Base-by-base conservation (phyloP, 2,888 invertebrate species). In the Ferdinandea cuprea region DNA sequence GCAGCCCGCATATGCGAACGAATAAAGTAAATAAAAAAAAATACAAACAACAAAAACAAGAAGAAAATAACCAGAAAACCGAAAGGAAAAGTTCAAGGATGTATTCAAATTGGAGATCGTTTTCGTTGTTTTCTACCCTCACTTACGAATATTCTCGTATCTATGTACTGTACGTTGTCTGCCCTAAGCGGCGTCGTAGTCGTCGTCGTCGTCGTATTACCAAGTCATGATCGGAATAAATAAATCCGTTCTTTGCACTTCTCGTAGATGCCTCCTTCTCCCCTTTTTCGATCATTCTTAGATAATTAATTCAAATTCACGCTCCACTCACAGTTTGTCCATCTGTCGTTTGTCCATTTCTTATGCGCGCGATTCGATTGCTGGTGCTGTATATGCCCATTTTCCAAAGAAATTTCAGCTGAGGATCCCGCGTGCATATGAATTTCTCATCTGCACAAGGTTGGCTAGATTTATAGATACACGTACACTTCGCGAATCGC, bases 41-140 rank as follows among this genome's bases (percentile, higher is more conserved):
- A 54, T 21, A 25, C 9, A 15, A 54, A 32, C 50, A 72, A 66
- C 59, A 59, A 19, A 28, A 56, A 50, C 19, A 56, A 37, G 8
- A 15, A 42, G 15, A 17, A 7, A 25, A 25, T 4, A n/a, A 25
- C 6, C 7, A 52, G 30, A 73, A 73, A 56, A 50, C 46, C 61
- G 77, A 77, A 81, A 77, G 71, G 76, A 81, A 81, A 81, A 81
- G 81, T 81, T 81, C 81, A 81, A 81, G 77, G 81, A 81, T 81
- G 77, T 77, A 72, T 81, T 52, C 65, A 81, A 71, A 65, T 66
- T 54, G 59, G 71, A 77, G 65, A 76, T 76, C 71, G 71, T 71
- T 28, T 37, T 72, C 40, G 37, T 58, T 30, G 25, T 37, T 37
- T 56, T 50, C 46, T 68, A 32, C 40, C 58, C 46, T 40, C 44